Base-by-base conservation (phyloP, 2,888 invertebrate genomes). In the Cerastis leucographa region DNA sequence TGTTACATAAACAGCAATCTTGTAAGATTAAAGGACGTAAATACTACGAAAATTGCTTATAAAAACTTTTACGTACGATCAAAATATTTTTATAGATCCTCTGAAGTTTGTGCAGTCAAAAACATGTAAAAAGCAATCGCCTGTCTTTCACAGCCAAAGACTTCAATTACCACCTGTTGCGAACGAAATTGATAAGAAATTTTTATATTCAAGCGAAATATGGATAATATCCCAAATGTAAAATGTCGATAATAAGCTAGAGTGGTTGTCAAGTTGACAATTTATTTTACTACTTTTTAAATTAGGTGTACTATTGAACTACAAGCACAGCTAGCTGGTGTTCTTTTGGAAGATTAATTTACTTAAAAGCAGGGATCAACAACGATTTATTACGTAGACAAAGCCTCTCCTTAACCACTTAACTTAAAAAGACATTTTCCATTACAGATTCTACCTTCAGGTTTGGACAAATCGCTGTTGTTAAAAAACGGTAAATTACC, bases 401-500 rank as follows among this genome's bases (percentile, higher is more conserved):
- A 51, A 49, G 11, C 14, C 0, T 22, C 35, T 49, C 44, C 14
- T n/a, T 40, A 74, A 40, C 29, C 64, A 74, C 54, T 86, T 77
- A 46, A 44, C 46, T 46, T 73, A 81, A 74, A 42, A 62, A 75
- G n/a, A 54, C n/a, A 40, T 68, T 88, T 84, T 87, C 73, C 46
- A 75, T 92, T 90, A 11, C 90, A 96, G 96, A 91, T 91, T 44
- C 83, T 96, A 74, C 96, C 96, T 73, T 91, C 95, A 49, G 96
- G 96, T 1, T 87, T 96, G 85, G 96, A 96, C 72, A 96, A 94
- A 89, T 95, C 96, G 72, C 75, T 95, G 35, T 74, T 95, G 76
- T 90, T 96, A 84, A 96, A 96, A 92, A 96, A 96, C 85, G 96
- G 96, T 0, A 96, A 94, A 92, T 81, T 96, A 76, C 93, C 93